Percentiles rank a stretch among this genome's conserved stretches.
Evolutionary conservation across 2,888 invertebrate species (phyloP).

Genomic region (Hofmannophila pseudospretella): DNA sequence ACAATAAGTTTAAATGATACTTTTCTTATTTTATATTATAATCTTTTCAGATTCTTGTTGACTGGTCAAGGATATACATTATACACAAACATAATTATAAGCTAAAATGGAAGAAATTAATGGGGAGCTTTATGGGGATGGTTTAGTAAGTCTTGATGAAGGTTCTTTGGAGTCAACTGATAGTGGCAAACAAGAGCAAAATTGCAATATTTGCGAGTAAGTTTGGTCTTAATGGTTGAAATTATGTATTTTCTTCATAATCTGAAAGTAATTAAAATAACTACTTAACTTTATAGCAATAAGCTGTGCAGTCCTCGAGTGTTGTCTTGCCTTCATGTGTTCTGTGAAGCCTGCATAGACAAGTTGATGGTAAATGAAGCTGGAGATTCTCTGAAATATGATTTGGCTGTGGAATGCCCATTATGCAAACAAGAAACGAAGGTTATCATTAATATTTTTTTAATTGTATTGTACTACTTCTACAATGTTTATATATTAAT

Average conservation of each 20-base stretch:
- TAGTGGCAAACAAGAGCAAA: slow-evolving; percentile 76
- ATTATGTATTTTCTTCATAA: no score
- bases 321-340: slow-evolving; percentile 95
- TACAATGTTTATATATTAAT: slow-evolving; percentile 3
- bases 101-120: slow-evolving; percentile 80
- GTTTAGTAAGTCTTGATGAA: slow-evolving; percentile 69
- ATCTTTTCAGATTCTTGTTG: slow-evolving; percentile 62
- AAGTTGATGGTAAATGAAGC: slow-evolving; percentile 85
- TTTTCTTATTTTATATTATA: neutral
- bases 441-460: slow-evolving; percentile 55
- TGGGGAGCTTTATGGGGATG: slow-evolving; percentile 72
- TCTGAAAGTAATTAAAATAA: no score
- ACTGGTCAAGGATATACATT: slow-evolving; percentile 56
- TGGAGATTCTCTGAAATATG: slow-evolving; percentile 81
- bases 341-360: slow-evolving; percentile 94
- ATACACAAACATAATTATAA: slow-evolving; percentile 69
- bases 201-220: slow-evolving; percentile 82
- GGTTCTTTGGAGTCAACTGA: slow-evolving; percentile 70
- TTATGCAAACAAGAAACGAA: slow-evolving; percentile 91
- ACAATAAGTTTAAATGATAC: neutral
- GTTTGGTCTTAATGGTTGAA: slow-evolving; percentile 31
- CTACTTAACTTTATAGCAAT: slow-evolving; percentile 74
- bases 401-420: slow-evolving; percentile 84
- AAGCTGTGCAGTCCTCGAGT: slow-evolving; percentile 90
- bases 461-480: neutral